Base-by-base conservation (phyloP, 2,113 vertebrate genomes). In the Craseonycteris thonglongyai region DNA sequence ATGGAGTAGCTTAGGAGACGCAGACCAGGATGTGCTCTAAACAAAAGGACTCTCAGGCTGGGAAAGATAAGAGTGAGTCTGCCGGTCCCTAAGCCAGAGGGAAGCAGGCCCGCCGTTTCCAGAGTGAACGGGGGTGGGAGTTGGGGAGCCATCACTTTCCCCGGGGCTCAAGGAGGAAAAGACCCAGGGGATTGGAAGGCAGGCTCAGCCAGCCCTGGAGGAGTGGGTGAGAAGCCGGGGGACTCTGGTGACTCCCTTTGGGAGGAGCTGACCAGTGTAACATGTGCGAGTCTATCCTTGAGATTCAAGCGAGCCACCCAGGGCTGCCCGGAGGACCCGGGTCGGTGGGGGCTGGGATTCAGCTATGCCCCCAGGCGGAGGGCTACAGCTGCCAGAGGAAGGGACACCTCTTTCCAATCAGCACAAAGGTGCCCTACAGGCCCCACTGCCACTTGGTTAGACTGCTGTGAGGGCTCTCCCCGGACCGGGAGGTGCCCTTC, bases 361-460 rank as follows among this genome's bases (percentile, higher is more conserved):
- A 78, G 56, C n/a, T 56, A 1, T 33, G 63, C 14, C 35, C 42
- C 14, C 19, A 16, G 38, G 40, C 4, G 1, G 49, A 28, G n/a
- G 28, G 38, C 47, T 81, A 30, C 24, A 28, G 58, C 72, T 79
- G 33, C 56, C n/a, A 51, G 63, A 59, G 45, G 78, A 68, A 61
- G 15, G 30, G 66, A 26, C 0, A 0, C 12, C 47, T 54, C 35
- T 83, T 88, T 26, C n/a, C 59, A 13, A n/a, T 2, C 3, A n/a
- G 80, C 63, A 66, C 21, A 33, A 38, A 89, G 15, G n/a, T 4
- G 0, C 7, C 5, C 0, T 4, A 12, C 30, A 49, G 40, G 5
- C 59, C 51, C 6, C 1, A 22, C 11, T 28, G 26, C 38, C n/a
- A 13, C 75, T 45, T 35, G 21, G 21, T 45, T 54, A 75, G 54